Base-by-base conservation (phyloP, 2,797 vertebrate species). In the Chaetophractus vellerosus region DNA sequence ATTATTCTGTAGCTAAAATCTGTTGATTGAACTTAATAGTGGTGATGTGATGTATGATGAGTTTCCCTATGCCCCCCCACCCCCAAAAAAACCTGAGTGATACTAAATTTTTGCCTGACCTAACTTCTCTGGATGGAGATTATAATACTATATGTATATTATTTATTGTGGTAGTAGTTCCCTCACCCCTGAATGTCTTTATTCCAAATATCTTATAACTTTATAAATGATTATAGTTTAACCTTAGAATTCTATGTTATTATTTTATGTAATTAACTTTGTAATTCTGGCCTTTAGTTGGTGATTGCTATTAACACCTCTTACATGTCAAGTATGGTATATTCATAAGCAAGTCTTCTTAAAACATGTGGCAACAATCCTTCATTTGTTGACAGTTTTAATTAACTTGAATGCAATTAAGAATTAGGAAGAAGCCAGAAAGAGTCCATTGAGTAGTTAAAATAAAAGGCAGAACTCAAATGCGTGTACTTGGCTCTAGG, bases 171-270 rank as follows among this genome's bases (percentile, higher is more conserved):
- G 9, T 90, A 79, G 7, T 64, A 63, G 38, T 61, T 87, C 16
- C 5, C 59, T 91, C 78, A 28, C 7, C 10, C 38, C 16, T 95
- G 55, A 88, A 81, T 88, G 52, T 75, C 55, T 91, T 69, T 57
- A 63, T 80, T 88, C 31, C 52, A 94, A 16, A 45, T 93, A 57
- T 36, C 59, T 91, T 96, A n/a, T 18, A 78, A 83, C 16, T 75
- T 90, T 21, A 31, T 71, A 64, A 76, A 79, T 74, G 31, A 66
- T 66, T 23, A 63, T 45, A 86, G 14, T 72, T 89, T 86, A 93
- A 74, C n/a, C 59, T 90, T 57, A 64, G 41, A 88, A 75, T 96
- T 95, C 38, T 90, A 9, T 52, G 9, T 50, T 90, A 88, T n/a
- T 84, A 55, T 75, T 88, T 87, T 64, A 64, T 72, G 38, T 52